phyloP scores from a whole-genome alignment of 2,113 vertebrate genomes.

The Cinclus mexicanus region DNA sequence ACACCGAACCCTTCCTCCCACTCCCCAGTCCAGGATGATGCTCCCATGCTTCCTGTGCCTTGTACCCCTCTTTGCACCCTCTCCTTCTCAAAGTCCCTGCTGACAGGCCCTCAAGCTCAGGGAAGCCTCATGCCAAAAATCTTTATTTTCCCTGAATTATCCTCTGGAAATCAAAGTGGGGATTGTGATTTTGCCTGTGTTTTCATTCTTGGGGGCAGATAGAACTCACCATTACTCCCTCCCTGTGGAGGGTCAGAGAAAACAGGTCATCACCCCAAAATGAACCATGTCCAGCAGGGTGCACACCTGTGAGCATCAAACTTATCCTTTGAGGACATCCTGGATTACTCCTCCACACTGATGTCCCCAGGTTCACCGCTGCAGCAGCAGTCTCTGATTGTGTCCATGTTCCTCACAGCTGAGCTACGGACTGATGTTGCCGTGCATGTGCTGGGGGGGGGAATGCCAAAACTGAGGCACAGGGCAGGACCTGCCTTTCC shows the following conservation, averaged over 20 bases:
- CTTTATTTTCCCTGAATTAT: neutral
- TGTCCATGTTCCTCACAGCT: neutral
- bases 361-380: accelerated
- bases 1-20: neutral
- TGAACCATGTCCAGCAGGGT: neutral
- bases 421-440: neutral
- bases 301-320: accelerated
- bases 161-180: neutral
- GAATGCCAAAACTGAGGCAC: accelerated
- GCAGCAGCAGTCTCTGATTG: neutral
- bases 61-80: neutral
- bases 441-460: accelerated
- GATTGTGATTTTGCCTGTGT: neutral
- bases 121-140: neutral
- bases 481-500: neutral
- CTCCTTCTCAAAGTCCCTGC: neutral
- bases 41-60: neutral
- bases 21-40: neutral
- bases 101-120: neutral
- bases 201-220: neutral
- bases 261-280: neutral
- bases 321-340: neutral
- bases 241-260: neutral
- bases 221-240: neutral
- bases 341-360: neutral